Evolutionary conservation across 2,797 vertebrate genomes (phyloP), one percentile per base, ranked within the genome.

Genomic region (Muraenolepis orangiensis): DNA sequence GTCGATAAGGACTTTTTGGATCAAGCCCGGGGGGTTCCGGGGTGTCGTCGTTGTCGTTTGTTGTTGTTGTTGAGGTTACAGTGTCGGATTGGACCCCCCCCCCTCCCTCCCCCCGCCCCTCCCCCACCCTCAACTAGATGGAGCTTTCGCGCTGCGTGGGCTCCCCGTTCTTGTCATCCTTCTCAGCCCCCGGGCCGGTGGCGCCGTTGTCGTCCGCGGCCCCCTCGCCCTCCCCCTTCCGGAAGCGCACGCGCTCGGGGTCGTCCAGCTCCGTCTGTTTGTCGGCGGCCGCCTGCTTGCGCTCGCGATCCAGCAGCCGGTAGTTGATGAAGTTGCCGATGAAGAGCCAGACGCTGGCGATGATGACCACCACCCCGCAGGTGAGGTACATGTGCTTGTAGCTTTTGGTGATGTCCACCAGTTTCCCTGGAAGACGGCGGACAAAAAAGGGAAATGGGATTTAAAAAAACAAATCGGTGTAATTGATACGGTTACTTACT

Each of bases 301-400:
- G 93, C 85, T 99, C 98, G 32, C 92, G 95, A 0, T 93, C 96
- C 78, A 98, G 88, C 70, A 99, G 91, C 84, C 94, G 94, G 82
- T 99, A 98, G 93, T 98, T 99, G 75, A 97, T 95, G 84, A 94
- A 92, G 87, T 99, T 99, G 20, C 96, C 97, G 66, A 98, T 94
- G 82, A 99, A 97, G 70, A 99, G 93, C 95, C 95, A 98, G 83
- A 97, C 88, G 69, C 96, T 96, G 78, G 95, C 91, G 5, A 95
- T 1, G 32, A 95, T 95, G 34, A 99, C 96, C 30, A 98, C 81
- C 1, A 82, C 71, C 1, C 98, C 97, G 0, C 97, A 97, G 90
- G 92, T 92, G 72, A 97, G 88, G 85, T 99, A 99, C 97, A 99
- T 96, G 83, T 94, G 95, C 84, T 95, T 94, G 84, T 98, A 99